Percentiles rank a stretch among this genome's conserved stretches.
phyloP scores from a whole-genome alignment of 1,140 invertebrate species.

The Diachasmimorpha longicaudata region DNA sequence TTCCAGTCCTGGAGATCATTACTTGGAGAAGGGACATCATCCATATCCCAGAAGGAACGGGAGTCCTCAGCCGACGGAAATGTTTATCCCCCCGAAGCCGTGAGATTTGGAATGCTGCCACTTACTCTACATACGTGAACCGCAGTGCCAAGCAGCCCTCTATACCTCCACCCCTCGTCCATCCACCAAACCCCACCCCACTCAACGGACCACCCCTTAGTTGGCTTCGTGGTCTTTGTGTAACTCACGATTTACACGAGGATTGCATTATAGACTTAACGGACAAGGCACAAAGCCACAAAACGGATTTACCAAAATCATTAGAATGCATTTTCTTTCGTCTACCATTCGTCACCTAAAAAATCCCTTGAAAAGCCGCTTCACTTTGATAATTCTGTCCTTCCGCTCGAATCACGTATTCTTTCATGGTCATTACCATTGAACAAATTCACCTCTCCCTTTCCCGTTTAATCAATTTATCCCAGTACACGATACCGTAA shows the following conservation, averaged over 20 bases:
- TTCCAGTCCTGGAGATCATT: neutral
- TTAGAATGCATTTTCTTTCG: neutral
- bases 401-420: neutral
- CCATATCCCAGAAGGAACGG: neutral
- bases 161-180: neutral
- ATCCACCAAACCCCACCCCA: slow-evolving; percentile 2
- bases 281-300: slow-evolving; percentile 7
- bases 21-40: neutral
- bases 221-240: slow-evolving; percentile 5
- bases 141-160: slow-evolving; percentile 42
- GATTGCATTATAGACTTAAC: slow-evolving; percentile 46
- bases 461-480: neutral
- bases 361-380: neutral
- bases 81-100: slow-evolving; percentile 32
- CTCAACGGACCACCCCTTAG: neutral
- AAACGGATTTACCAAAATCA: neutral
- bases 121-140: slow-evolving; percentile 56
- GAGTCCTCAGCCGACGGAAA: slow-evolving; percentile 9
- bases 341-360: neutral
- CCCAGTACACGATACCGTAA: neutral
- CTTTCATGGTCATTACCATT: neutral
- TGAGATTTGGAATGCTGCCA: slow-evolving; percentile 58
- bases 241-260: slow-evolving; percentile 48
- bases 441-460: neutral
- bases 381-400: neutral